Conservation (phyloP, 1,140 invertebrate species). For the Samia ricini region DNA sequence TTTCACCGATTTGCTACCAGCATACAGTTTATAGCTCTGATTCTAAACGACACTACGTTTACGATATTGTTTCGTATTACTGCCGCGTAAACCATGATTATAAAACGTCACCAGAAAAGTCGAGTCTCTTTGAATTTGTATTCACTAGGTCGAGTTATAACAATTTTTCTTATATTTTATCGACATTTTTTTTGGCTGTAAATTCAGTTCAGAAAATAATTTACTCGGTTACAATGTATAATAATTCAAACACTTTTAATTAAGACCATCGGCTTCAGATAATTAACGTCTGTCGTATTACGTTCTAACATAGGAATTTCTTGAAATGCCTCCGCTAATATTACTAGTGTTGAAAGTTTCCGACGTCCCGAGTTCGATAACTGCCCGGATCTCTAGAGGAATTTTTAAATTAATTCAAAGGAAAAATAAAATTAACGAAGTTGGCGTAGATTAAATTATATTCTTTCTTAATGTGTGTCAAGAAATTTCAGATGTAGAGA, state of each 20-base stretch:
- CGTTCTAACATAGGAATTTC: constrained; percentile 45
- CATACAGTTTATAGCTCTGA: constrained; percentile 64
- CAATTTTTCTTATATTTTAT: background rate
- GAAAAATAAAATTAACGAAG: constrained; percentile 70
- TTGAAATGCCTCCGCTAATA: constrained; percentile 54
- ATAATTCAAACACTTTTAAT: background rate
- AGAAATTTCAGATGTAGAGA: constrained; percentile 54
- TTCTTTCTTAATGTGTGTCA: constrained; percentile 61
- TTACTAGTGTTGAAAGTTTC: constrained; percentile 66
- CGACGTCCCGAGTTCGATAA: constrained; percentile 63
- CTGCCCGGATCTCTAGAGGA: constrained; percentile 55
- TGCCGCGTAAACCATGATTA: constrained; percentile 41
- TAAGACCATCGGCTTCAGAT: background rate
- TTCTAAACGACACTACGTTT: constrained; percentile 64
- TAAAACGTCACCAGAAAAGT: constrained; percentile 31
- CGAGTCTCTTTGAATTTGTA: constrained; percentile 29
- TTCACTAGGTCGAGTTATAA: constrained; percentile 16
- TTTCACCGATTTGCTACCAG: constrained; percentile 62
- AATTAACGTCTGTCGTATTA: constrained; percentile 25
- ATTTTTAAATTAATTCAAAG: constrained; percentile 73
- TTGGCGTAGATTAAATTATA: constrained; percentile 63
- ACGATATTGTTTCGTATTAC: constrained; percentile 63
- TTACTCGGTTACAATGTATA: background rate
- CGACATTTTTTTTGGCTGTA: background rate
- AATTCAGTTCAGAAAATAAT: too few species aligned